Evolutionary conservation across 2,797 vertebrate species (phyloP), one percentile per base, ranked within the genome.

Genomic region (Molossus molossus): DNA sequence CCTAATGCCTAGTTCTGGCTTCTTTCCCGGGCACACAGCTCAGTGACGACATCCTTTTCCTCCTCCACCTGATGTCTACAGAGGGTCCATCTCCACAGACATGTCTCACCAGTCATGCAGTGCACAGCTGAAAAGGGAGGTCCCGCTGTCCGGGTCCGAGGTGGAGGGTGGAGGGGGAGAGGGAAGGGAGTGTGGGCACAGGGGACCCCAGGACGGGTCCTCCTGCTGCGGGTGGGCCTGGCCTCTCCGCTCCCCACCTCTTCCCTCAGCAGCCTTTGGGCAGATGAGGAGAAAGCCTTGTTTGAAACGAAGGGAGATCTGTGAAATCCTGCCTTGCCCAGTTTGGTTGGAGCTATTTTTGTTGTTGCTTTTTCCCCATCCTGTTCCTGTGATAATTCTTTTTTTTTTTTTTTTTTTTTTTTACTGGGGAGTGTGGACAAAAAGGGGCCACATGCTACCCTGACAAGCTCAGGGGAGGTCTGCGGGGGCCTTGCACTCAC

Each of bases 341-440:
- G 18, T 77, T 81, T 87, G 21, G 27, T 53, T 48, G 40, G 87
- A n/a, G 87, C 57, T 55, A 75, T 96, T 93, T 95, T 95, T 57
- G 89, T 33, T 94, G 95, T 96, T 94, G 29, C n/a, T 77, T 90
- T 62, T n/a, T 57, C 9, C 94, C 94, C 95, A 91, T 86, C 37
- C 72, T 62, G 62, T 57, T 96, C 95, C 45, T n/a, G 83, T 89
- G 67, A 72, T 50, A 94, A 67, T 94, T 90, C 88, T 96, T 96
- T 58, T 23, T 67, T 94, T 91, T 79, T 79, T 75, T n/a, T n/a
- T n/a, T n/a, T n/a, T n/a, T 58, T 79, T 79, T 75, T 29, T 29
- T 75, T 82, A 89, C 91, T 58, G 50, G 77, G 1, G 2, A 45
- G 12, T 72, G 6, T 72, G 40, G 40, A 45, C 45, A 40, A 27